These are phyloP conservation scores for Sycophila sp. DNA, from an alignment of 1,140 invertebrate genomes.

Conservation along the genomic window DNA sequence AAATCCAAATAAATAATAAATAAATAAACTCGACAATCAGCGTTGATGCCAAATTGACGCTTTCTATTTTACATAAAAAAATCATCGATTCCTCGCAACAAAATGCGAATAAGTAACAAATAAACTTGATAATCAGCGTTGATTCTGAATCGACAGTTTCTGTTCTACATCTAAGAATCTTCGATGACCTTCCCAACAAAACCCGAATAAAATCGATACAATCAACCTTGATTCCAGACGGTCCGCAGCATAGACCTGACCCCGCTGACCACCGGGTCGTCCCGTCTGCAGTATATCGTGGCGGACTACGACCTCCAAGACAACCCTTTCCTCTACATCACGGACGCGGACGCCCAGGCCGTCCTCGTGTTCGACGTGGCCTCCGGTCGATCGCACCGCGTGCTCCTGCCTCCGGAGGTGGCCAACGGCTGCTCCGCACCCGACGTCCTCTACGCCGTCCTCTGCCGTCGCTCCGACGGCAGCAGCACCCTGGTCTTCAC, in stretches of 20 bases:
- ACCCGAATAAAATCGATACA: too few relatives aligned
- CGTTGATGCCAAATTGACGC: too few relatives aligned
- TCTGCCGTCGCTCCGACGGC: conserved; percentile 66
- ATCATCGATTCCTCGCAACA: too few relatives aligned
- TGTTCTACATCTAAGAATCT: background rate
- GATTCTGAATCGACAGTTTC: background rate
- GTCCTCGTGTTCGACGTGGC: conserved; percentile 74
- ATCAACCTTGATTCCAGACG: conserved; percentile 56
- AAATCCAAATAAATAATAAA: too few relatives aligned
- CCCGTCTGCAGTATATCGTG: conserved; percentile 69
- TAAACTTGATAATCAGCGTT: too few relatives aligned
- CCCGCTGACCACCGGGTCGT: conserved; percentile 62
- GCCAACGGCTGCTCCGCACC: conserved; percentile 54
- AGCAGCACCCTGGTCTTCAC: conserved; percentile 68
- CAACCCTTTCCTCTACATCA: conserved; percentile 69
- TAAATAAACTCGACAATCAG: too few relatives aligned
- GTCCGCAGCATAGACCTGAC: conserved; percentile 69
- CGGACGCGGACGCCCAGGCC: conserved; percentile 71
- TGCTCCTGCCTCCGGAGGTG: conserved; percentile 69
- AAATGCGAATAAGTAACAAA: too few relatives aligned
- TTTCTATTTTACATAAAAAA: background rate
- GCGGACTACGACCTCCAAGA: conserved; percentile 70
- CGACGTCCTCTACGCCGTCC: conserved; percentile 70
- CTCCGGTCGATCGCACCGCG: conserved; percentile 68
- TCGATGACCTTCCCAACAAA: too few relatives aligned